Conservation (phyloP, 2,113 vertebrate species). For the Poicephalus meyeri region DNA sequence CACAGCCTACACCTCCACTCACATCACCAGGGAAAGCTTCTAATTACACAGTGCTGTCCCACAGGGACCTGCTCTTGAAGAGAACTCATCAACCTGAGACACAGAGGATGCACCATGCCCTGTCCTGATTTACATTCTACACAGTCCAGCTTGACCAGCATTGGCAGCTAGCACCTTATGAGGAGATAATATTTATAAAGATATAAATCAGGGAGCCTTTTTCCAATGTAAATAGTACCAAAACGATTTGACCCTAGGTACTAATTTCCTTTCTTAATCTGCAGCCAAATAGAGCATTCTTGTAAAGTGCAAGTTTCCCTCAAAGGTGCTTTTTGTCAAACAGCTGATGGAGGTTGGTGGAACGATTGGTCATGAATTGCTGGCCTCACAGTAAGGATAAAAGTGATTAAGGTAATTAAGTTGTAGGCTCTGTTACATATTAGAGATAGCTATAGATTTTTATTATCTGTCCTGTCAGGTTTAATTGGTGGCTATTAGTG, state of each 20-base stretch:
- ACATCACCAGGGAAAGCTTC: too few species aligned
- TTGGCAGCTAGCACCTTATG: neutral
- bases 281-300: neutral
- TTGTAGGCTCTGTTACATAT: neutral
- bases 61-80: neutral
- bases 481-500: neutral
- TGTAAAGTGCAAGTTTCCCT: neutral
- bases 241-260: neutral
- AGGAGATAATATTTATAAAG: neutral
- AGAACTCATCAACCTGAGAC: neutral
- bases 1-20: neutral
- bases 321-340: neutral
- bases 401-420: conserved; percentile 7
- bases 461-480: neutral
- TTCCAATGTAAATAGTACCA: conserved; percentile 1
- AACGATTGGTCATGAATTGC: neutral
- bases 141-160: neutral
- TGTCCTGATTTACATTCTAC: neutral
- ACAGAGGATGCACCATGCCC: neutral
- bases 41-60: neutral
- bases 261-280: conserved; percentile 20
- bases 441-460: neutral
- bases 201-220: neutral
- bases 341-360: rapidly evolving
- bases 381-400: neutral